Base-by-base conservation (phyloP, 1,140 invertebrate genomes). In the Muscidifurax raptorellus region DNA sequence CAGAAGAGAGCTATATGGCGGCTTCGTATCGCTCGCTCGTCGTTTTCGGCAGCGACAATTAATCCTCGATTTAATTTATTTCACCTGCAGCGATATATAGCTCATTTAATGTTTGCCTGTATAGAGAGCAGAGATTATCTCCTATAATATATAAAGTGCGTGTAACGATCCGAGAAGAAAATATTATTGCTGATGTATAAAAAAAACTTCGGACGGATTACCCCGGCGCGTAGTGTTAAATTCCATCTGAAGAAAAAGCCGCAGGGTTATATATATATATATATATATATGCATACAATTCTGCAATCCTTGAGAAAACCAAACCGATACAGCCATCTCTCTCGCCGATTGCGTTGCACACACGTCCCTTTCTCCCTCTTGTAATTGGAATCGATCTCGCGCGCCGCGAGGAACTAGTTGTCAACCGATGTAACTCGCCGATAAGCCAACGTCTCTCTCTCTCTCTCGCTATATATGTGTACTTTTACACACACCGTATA, bases 41-140 rank as follows among this genome's bases (percentile, higher is more conserved):
- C 52, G 13, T 64, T 66, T 79, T 79, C 77, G 47, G 74, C 47
- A 52, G 47, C 74, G 74, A 75, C 40, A 75, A 75, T 47, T 44
- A 75, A 44, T 47, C 74, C 74, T 75, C 36, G 27, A 36, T 72
- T 47, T 28, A 25, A 40, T 75, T 72, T 72, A 40, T 75, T 47
- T 75, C 74, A 44, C 15, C 25, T 22, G 74, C 32, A 22, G 32
- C 74, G 13, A 32, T 30, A 32, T 30, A 75, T 47, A 25, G 32
- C 74, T 47, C 22, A 7, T 74, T 40, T 32, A 32, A 27, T 47
- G 28, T 72, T 72, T 72, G 71, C 9, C 25, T 72, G 36, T 28
- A 30, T 30, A 2, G n/a, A 1, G n/a, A 22, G 67, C 9, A 13
- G 67, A 71, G 67, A 71, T 71, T 71, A 71, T 71, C 67, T 64